Conservation (phyloP, 2,888 invertebrate species). For the Campoplex capitator region DNA sequence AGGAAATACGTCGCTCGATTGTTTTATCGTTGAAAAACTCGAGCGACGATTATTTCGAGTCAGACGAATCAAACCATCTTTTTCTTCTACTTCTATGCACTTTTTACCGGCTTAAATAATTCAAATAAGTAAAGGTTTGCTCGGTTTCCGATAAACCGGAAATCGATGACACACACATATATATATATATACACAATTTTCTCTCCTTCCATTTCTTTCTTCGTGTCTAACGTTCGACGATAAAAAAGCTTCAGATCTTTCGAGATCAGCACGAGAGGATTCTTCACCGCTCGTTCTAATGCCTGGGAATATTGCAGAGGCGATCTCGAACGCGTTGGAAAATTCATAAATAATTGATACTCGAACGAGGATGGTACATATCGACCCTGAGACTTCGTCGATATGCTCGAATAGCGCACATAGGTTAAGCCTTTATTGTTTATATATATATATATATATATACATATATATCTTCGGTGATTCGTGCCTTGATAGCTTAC, state of each 20-base stretch:
- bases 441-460: slow-evolving; percentile 11
- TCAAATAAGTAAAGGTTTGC: slow-evolving; percentile 11
- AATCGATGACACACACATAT: slow-evolving; percentile 7
- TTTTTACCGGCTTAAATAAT: background rate
- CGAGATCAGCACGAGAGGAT: slow-evolving; percentile 25
- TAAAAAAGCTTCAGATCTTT: slow-evolving; percentile 33
- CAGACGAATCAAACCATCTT: no score
- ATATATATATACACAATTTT: slow-evolving; percentile 6
- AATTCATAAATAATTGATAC: slow-evolving; percentile 73
- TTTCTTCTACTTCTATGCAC: no score
- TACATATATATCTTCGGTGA: slow-evolving; percentile 68
- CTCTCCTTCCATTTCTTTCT: background rate
- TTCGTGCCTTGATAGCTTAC: slow-evolving; percentile 74
- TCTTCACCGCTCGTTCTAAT: slow-evolving; percentile 36
- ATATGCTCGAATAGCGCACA: slow-evolving; percentile 9
- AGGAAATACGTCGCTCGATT: no score
- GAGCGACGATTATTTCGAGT: no score
- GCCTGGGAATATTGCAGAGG: slow-evolving; percentile 50
- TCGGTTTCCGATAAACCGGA: slow-evolving; percentile 17
- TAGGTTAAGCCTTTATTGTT: slow-evolving; percentile 40
- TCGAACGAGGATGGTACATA: slow-evolving; percentile 57
- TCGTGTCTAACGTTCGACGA: slow-evolving; percentile 8
- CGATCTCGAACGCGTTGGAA: slow-evolving; percentile 52
- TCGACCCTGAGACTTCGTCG: slow-evolving; percentile 67
- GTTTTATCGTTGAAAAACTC: no score